These are phyloP conservation scores for Megaceryle maxima DNA, from an alignment of 2,113 vertebrate species.

Conservation along the genomic window DNA sequence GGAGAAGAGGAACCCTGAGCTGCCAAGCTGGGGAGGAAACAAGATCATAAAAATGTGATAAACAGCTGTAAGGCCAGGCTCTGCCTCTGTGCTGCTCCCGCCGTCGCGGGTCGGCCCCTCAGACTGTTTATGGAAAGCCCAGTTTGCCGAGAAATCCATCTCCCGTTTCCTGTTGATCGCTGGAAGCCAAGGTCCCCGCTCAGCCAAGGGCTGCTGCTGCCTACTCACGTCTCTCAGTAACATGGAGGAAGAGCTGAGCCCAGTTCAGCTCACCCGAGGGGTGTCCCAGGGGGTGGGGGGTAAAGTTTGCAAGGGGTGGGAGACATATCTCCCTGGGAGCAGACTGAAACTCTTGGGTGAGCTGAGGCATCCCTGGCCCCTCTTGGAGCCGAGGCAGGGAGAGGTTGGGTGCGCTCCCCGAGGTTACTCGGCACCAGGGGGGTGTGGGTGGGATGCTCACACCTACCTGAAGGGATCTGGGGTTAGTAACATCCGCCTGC, in stretches of 20 bases:
- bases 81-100: conserved; percentile 33
- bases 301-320: accelerated
- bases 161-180: conserved; percentile 68
- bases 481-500: background rate
- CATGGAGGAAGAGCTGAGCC: background rate
- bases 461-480: background rate
- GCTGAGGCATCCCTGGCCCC: background rate
- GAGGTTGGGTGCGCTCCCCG: background rate
- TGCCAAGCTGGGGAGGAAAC: background rate
- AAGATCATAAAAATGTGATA: conserved; percentile 42
- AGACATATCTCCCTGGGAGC: accelerated
- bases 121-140: conserved; percentile 71
- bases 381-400: background rate
- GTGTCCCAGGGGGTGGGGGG: accelerated
- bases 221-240: background rate
- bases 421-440: accelerated
- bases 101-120: conserved; percentile 54
- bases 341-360: background rate
- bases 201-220: conserved; percentile 23
- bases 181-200: conserved; percentile 42
- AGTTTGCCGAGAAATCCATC: conserved; percentile 70
- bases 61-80: conserved; percentile 47
- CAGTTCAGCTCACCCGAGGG: accelerated
- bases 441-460: background rate
- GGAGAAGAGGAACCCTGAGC: background rate